Conservation (phyloP, 2,888 invertebrate species). For the Biston stratarius region DNA sequence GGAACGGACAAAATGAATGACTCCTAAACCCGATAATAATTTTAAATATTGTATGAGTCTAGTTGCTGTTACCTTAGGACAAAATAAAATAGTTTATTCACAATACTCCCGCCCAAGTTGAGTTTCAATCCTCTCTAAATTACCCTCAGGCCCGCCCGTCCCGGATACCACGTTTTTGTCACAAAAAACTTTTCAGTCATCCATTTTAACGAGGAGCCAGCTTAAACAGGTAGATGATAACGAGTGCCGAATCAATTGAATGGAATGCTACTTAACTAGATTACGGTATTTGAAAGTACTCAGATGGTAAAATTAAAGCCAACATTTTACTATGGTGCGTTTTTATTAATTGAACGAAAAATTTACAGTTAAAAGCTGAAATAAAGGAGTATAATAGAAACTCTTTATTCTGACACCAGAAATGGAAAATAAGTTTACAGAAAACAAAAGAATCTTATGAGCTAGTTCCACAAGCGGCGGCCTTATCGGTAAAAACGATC, state of each 20-base stretch:
- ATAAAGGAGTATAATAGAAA: too few relatives aligned
- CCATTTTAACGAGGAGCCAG: constrained; percentile 30
- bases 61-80: neutral
- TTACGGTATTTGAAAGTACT: neutral
- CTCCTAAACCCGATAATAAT: too few relatives aligned
- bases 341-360: too few relatives aligned
- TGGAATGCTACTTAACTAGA: constrained; percentile 7
- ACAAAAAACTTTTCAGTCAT: constrained; percentile 29
- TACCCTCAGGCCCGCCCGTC: constrained; percentile 29
- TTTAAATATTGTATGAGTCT: too few relatives aligned
- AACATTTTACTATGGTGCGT: neutral
- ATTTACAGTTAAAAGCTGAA: too few relatives aligned
- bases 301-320: neutral
- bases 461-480: too few relatives aligned
- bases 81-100: constrained; percentile 27
- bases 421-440: too few relatives aligned
- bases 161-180: constrained; percentile 26
- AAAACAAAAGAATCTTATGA: too few relatives aligned
- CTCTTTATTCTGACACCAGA: too few relatives aligned
- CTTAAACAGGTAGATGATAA: constrained; percentile 26
- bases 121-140: constrained; percentile 29
- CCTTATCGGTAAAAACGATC: too few relatives aligned
- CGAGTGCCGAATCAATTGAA: constrained; percentile 4
- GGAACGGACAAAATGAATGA: too few relatives aligned
- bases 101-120: constrained; percentile 28